These are phyloP conservation scores for Calycopis cecrops DNA, from an alignment of 1,140 invertebrate species.

Conservation along the genomic window DNA sequence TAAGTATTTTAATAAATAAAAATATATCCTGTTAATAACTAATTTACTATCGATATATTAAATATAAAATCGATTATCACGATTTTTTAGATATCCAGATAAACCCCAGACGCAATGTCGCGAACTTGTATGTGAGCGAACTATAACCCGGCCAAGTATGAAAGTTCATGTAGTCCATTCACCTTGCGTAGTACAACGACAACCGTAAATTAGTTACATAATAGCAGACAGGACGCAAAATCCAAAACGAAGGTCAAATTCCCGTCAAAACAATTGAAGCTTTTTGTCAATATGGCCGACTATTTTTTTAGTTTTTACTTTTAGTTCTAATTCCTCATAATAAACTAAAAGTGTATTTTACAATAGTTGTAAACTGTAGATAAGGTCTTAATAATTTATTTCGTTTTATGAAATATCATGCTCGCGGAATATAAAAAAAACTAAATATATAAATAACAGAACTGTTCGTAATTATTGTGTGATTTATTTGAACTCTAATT, in stretches of 20 bases:
- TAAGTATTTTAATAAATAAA: no score
- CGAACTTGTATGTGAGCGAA: conserved; percentile 16
- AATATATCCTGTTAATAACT: no score
- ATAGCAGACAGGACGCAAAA: conserved; percentile 64
- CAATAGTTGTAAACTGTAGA: no score
- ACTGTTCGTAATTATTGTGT: no score
- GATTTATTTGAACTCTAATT: conserved; percentile 17
- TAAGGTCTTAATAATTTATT: no score
- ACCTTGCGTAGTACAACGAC: conserved; percentile 35
- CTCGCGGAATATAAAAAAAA: no score
- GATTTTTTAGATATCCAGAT: conserved; percentile 25
- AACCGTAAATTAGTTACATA: conserved; percentile 52
- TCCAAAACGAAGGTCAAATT: conserved; percentile 62
- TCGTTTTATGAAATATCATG: no score
- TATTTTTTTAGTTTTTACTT: conserved; percentile 23
- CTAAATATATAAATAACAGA: no score
- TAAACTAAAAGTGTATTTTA: no score
- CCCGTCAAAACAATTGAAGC: conserved; percentile 73
- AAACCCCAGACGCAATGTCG: conserved; percentile 29
- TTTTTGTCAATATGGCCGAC: conserved; percentile 67
- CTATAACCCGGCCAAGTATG: conserved; percentile 49
- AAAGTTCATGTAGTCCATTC: conserved; percentile 34
- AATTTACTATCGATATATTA: no score
- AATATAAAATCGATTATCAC: no score
- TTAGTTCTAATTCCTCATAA: no score